Conservation (phyloP, 2,113 vertebrate species). For the Salminus brasiliensis region DNA sequence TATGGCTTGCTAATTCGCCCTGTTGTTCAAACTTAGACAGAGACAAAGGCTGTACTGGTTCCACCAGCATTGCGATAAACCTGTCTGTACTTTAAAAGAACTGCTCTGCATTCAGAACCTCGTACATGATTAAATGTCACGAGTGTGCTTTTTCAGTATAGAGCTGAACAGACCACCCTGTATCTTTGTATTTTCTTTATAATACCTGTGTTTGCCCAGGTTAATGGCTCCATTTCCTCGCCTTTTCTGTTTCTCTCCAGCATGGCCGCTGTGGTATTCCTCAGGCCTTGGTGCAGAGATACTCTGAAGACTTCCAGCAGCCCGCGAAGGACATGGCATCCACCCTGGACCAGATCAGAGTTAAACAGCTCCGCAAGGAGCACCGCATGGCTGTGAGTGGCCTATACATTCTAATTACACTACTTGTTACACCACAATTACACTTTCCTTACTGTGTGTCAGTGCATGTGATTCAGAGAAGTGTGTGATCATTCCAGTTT, state of each 20-base stretch:
- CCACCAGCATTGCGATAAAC: background rate
- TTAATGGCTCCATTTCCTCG: slow-evolving; percentile 10
- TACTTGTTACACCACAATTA: too few species aligned
- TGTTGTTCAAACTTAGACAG: slow-evolving; percentile 13
- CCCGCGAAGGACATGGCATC: slow-evolving; percentile 85
- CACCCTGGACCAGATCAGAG: slow-evolving; percentile 90
- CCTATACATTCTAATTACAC: background rate
- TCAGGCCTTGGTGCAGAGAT: slow-evolving; percentile 89
- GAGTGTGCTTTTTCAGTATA: background rate
- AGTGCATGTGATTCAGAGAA: too few species aligned
- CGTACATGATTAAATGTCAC: background rate
- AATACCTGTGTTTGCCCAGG: background rate
- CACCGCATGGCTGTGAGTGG: slow-evolving; percentile 96
- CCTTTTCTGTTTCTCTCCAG: slow-evolving; percentile 63
- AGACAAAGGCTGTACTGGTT: background rate
- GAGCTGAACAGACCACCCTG: background rate
- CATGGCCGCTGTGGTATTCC: slow-evolving; percentile 96
- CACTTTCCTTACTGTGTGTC: too few species aligned
- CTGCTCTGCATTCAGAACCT: background rate
- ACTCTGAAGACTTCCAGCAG: slow-evolving; percentile 89
- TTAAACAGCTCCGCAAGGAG: slow-evolving; percentile 91
- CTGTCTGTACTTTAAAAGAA: background rate
- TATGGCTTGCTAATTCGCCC: slow-evolving; percentile 33
- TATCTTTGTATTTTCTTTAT: background rate
- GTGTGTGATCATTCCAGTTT: too few species aligned